These are phyloP conservation scores for Paguma larvata DNA, from an alignment of 2,797 vertebrate genomes.

Conservation along the genomic window DNA sequence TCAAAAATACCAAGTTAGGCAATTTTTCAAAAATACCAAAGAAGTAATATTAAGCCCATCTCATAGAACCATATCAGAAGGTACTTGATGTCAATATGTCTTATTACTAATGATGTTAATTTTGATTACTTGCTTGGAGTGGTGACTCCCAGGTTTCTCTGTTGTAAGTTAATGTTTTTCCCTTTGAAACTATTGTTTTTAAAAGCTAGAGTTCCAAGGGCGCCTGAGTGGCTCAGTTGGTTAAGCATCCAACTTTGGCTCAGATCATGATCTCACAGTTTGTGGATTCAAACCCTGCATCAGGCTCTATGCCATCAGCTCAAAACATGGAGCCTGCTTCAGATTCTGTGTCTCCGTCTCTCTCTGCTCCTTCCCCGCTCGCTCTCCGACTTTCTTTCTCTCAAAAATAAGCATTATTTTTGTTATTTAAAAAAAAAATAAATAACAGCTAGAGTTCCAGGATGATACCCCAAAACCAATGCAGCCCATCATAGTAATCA, in stretches of 20 bases:
- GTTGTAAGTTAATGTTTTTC: neutral
- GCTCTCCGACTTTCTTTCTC: too few relatives aligned
- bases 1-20: neutral
- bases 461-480: neutral
- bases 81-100: neutral
- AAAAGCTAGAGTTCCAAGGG: neutral
- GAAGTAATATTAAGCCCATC: neutral
- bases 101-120: neutral
- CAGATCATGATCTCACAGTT: too few relatives aligned
- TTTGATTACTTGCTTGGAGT: neutral
- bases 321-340: too few relatives aligned
- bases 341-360: too few relatives aligned
- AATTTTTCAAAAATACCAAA: slow-evolving; percentile 5
- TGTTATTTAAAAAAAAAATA: too few relatives aligned
- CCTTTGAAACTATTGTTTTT: slow-evolving; percentile 30
- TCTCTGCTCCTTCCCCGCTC: too few relatives aligned
- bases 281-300: too few relatives aligned
- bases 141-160: neutral
- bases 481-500: neutral
- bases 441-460: neutral
- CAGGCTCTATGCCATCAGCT: too few relatives aligned
- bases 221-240: too few relatives aligned
- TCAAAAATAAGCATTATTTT: too few relatives aligned
- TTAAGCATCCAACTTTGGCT: too few relatives aligned
- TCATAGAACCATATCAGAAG: neutral